Percentiles rank a stretch among this genome's conserved stretches.
Conservation (phyloP, 2,797 vertebrate species). For the Xiphorhynchus erythropygius region DNA sequence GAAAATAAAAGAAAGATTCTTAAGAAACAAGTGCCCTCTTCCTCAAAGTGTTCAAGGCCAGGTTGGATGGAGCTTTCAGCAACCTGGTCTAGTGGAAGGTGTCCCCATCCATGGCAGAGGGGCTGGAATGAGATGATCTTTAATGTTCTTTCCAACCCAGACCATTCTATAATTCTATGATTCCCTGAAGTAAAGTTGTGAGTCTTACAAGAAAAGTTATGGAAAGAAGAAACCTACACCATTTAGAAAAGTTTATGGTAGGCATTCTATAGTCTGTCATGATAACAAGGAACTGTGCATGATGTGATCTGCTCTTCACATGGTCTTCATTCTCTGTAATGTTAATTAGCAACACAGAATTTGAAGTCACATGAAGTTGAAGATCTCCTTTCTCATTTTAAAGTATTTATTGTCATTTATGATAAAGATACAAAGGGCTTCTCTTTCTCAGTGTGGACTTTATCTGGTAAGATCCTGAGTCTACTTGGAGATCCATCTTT, state of each 20-base stretch:
- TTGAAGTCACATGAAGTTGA: background rate
- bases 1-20: background rate
- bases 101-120: too few species aligned
- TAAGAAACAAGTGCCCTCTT: background rate
- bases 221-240: background rate
- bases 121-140: background rate
- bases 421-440: background rate
- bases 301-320: background rate
- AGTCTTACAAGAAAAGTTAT: background rate
- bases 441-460: background rate
- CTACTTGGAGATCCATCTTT: background rate
- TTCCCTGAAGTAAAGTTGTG: background rate
- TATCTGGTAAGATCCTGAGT: background rate
- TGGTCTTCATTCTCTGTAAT: background rate
- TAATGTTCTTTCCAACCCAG: background rate
- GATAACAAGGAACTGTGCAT: background rate
- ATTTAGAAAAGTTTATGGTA: background rate
- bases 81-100: background rate
- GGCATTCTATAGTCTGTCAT: background rate
- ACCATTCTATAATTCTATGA: background rate
- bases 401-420: background rate
- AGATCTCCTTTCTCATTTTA: background rate
- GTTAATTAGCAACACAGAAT: background rate
- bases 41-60: background rate
- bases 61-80: background rate